Evolutionary conservation across 2,888 invertebrate species (phyloP).

Genomic region (Chalcosyrphus nemorum): DNA sequence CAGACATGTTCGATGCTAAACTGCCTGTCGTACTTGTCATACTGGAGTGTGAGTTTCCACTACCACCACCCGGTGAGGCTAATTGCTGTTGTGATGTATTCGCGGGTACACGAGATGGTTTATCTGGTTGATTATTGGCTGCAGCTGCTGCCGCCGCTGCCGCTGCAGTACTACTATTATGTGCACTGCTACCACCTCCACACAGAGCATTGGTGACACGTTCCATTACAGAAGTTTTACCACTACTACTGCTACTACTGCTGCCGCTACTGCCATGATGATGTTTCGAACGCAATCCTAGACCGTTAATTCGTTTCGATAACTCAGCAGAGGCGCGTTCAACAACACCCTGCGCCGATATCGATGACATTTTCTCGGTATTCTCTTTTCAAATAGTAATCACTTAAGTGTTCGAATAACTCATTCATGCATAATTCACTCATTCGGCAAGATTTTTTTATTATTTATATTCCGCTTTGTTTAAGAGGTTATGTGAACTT

Average conservation of each 20-base stretch:
- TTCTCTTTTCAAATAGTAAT: slow-evolving; percentile 38
- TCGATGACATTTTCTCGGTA: slow-evolving; percentile 86
- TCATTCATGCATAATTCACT: slow-evolving; percentile 65
- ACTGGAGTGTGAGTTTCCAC: slow-evolving; percentile 12
- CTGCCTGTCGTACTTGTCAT: slow-evolving; percentile 34
- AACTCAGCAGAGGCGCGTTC: slow-evolving; percentile 95
- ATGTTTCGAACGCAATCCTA: slow-evolving; percentile 86
- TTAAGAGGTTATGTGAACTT: not conserved
- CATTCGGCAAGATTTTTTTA: slow-evolving; percentile 64
- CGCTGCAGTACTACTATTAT: slow-evolving; percentile 73
- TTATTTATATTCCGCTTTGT: not conserved
- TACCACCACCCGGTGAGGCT: slow-evolving; percentile 43
- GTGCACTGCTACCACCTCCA: slow-evolving; percentile 84
- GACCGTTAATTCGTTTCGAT: slow-evolving; percentile 93
- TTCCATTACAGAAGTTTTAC: slow-evolving; percentile 90
- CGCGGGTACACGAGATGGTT: slow-evolving; percentile 66
- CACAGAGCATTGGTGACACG: slow-evolving; percentile 93
- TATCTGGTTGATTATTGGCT: slow-evolving; percentile 55
- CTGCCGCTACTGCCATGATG: slow-evolving; percentile 79
- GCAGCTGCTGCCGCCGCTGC: slow-evolving; percentile 69
- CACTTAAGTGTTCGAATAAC: slow-evolving; percentile 46
- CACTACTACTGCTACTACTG: slow-evolving; percentile 81
- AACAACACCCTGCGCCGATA: slow-evolving; percentile 94
- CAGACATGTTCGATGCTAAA: slow-evolving; percentile 45
- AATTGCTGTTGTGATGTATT: slow-evolving; percentile 62